A percentile compares a stretch with the other conserved stretches of the same genome.
Conservation (phyloP, 2,113 vertebrate genomes). For the Platichthys stellatus region DNA sequence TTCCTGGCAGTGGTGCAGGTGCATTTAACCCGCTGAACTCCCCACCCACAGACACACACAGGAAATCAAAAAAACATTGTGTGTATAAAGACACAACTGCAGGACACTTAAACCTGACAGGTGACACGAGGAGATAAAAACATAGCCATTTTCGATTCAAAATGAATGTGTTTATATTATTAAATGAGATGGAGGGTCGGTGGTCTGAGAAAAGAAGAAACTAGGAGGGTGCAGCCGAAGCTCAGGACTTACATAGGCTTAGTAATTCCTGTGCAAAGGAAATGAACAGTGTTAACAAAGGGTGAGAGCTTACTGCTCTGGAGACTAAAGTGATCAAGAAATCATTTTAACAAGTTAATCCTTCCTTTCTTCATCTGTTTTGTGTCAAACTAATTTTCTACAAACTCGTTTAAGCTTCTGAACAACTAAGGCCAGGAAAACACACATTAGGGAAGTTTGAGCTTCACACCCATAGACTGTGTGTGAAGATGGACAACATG, state of each 20-base stretch:
- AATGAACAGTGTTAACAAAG: not conserved
- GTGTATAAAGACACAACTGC: not conserved
- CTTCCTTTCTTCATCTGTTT: too few species aligned
- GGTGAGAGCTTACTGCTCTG: not conserved
- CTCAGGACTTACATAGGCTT: not conserved
- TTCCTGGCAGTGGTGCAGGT: slow-evolving; percentile 21
- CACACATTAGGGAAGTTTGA: too few species aligned
- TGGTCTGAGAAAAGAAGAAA: not conserved
- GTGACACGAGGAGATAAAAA: not conserved
- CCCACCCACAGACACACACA: not conserved
- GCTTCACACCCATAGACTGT: too few species aligned
- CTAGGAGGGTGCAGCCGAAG: not conserved
- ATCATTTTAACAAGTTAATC: too few species aligned
- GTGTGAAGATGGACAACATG: too few species aligned
- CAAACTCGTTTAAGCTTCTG: too few species aligned
- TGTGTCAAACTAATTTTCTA: too few species aligned
- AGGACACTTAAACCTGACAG: slow-evolving; percentile 14
- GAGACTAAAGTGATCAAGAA: too few species aligned
- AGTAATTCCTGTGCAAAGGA: not conserved
- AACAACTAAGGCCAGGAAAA: too few species aligned
- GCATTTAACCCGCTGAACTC: not conserved
- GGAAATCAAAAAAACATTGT: slow-evolving; percentile 25
- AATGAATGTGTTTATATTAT: not conserved
- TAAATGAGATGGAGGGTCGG: not conserved
- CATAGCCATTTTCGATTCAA: not conserved